Evolutionary conservation across 2,888 invertebrate genomes (phyloP).

Genomic region (Synergus itoensis): DNA sequence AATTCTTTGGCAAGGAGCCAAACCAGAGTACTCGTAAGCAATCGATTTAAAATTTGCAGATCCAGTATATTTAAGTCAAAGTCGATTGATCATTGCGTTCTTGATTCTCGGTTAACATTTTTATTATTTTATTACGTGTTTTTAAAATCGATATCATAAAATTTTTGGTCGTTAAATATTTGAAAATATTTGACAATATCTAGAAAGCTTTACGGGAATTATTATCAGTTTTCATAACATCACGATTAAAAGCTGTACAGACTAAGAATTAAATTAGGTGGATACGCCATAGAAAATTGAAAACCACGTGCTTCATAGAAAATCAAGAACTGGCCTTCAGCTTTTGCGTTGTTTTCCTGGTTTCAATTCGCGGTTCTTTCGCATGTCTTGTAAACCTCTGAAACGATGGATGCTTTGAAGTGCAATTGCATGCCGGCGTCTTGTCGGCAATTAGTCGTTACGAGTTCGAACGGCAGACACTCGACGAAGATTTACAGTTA

Average conservation of each 20-base stretch:
- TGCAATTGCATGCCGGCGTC: conserved; percentile 44
- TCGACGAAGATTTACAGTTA: conserved; percentile 62
- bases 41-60: not conserved
- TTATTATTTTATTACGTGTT: not conserved
- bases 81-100: not conserved
- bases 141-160: too few species aligned
- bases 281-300: not conserved
- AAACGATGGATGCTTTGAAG: conserved; percentile 23
- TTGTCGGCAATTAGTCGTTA: conserved; percentile 61
- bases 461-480: conserved; percentile 54
- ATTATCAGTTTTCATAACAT: too few species aligned
- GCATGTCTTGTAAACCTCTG: not conserved
- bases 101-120: not conserved
- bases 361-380: not conserved
- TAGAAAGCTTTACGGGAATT: too few species aligned
- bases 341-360: not conserved
- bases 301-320: not conserved
- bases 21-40: not conserved
- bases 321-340: not conserved
- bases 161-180: too few species aligned
- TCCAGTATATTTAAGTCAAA: not conserved
- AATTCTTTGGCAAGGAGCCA: not conserved
- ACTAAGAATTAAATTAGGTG: too few species aligned
- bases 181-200: too few species aligned
- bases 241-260: too few species aligned